Evolutionary conservation across 2,113 vertebrate genomes (phyloP), one percentile per base, ranked within the genome.

Genomic region (Platysteira castanea): DNA sequence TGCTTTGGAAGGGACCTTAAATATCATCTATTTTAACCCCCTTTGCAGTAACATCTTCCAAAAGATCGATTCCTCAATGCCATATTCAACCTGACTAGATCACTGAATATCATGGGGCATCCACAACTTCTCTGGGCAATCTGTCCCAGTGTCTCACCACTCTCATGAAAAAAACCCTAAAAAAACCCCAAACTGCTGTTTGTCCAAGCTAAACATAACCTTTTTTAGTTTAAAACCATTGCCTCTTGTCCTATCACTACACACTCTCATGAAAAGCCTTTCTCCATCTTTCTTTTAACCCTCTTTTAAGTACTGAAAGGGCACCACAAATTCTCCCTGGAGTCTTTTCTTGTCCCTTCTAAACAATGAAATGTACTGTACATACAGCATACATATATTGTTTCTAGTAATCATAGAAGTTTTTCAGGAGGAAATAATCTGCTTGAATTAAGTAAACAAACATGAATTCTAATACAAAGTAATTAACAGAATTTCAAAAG

Each of bases 1-100:
- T 67, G 20, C 4, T 16, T 42, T 57, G 3, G 7, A 68, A 61
- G 13, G 11, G 3, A 52, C 9, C 2, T 70, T 22, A 19, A n/a
- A 54, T 17, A 47, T 22, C 3, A 33, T 16, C 26, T 44, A 19
- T 80, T 80, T 33, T 16, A 52, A 60, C 7, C 2, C 19, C 9
- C 16, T 60, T 46, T 75, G 13, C 61, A 46, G 24, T 22, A 60
- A 12, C 2, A n/a, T 26, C 9, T 68, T 47, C 20, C 39, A 41
- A 53, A 60, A 53, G 13, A 59, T 74, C 17, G 33, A 15, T 46
- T 59, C n/a, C 22, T 44, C 13, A n/a, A 10, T 0, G 0, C 5
- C 23, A 39, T 20, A 46, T 60, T 13, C 39, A 68, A 2, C 13
- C 23, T 53, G 19, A 63, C 15, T 70, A 60, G 13, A 39, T 39